Evolutionary conservation across 2,797 vertebrate genomes (phyloP).

Genomic region (Corythornis leucogaster): DNA sequence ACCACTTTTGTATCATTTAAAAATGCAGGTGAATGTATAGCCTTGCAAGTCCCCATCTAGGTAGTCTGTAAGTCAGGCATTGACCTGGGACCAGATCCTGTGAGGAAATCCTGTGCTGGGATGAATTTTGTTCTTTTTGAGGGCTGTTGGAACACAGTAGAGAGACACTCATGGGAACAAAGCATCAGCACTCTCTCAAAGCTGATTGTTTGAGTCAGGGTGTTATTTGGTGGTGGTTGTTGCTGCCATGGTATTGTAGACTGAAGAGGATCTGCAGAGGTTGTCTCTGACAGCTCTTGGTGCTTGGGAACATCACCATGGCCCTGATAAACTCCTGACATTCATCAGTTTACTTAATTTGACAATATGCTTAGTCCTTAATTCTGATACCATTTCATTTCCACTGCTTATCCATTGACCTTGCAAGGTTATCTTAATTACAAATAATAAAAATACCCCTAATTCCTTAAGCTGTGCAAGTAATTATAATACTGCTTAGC

Average conservation of each 20-base stretch:
- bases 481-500: constrained; percentile 13
- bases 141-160: background rate
- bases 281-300: background rate
- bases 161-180: background rate
- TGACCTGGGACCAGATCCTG: background rate
- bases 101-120: background rate
- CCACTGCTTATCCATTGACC: constrained; percentile 22
- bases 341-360: background rate
- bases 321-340: background rate
- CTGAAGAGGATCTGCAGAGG: background rate
- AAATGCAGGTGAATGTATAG: background rate
- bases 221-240: background rate
- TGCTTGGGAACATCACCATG: background rate
- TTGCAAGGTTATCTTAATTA: constrained; percentile 51
- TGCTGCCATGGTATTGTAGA: background rate
- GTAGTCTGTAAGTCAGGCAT: background rate
- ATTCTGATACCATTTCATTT: constrained; percentile 25
- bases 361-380: background rate
- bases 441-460: constrained; percentile 29
- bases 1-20: background rate
- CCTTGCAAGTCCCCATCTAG: background rate
- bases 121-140: background rate
- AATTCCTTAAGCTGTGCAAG: constrained; percentile 15
- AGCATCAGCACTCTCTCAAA: background rate
- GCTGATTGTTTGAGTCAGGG: background rate